These are phyloP conservation scores for Thymelicus lineola DNA, from an alignment of 2,888 invertebrate species.

Conservation along the genomic window DNA sequence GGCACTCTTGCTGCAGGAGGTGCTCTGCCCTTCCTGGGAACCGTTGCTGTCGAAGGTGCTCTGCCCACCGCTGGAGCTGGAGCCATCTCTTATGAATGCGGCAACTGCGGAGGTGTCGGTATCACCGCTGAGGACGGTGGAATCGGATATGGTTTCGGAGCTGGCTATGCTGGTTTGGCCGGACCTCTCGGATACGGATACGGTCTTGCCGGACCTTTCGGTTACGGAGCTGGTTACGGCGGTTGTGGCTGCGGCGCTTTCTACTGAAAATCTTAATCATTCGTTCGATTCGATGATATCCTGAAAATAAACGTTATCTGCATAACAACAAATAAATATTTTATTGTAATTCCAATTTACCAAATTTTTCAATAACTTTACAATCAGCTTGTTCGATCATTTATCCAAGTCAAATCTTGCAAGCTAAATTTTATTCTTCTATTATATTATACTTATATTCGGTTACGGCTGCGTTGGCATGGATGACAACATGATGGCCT, in stretches of 20 bases:
- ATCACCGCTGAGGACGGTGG: slow-evolving; percentile 45
- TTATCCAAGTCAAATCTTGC: too few species aligned
- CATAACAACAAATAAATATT: slow-evolving; percentile 15
- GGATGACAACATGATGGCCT: not conserved
- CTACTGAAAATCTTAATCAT: too few species aligned
- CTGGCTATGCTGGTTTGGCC: slow-evolving; percentile 29
- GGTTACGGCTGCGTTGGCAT: too few species aligned
- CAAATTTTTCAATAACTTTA: too few species aligned
- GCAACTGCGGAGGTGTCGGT: slow-evolving; percentile 48
- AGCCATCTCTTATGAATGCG: slow-evolving; percentile 50
- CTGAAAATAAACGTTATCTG: slow-evolving; percentile 37
- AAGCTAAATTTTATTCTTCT: too few species aligned
- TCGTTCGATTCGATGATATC: too few species aligned
- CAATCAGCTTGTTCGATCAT: too few species aligned
- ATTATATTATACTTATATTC: too few species aligned
- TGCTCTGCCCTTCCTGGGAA: slow-evolving; percentile 45
- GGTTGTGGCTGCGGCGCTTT: too few species aligned
- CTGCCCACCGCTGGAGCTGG: slow-evolving; percentile 55
- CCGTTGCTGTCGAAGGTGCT: slow-evolving; percentile 51
- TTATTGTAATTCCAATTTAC: too few species aligned
- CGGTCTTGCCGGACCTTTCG: slow-evolving; percentile 32
- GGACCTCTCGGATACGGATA: slow-evolving; percentile 27
- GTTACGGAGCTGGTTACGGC: slow-evolving; percentile 10
- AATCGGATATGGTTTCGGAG: slow-evolving; percentile 30
- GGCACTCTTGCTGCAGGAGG: slow-evolving; percentile 43